Evolutionary conservation across 2,113 vertebrate genomes (phyloP).

Genomic region (Platichthys stellatus): DNA sequence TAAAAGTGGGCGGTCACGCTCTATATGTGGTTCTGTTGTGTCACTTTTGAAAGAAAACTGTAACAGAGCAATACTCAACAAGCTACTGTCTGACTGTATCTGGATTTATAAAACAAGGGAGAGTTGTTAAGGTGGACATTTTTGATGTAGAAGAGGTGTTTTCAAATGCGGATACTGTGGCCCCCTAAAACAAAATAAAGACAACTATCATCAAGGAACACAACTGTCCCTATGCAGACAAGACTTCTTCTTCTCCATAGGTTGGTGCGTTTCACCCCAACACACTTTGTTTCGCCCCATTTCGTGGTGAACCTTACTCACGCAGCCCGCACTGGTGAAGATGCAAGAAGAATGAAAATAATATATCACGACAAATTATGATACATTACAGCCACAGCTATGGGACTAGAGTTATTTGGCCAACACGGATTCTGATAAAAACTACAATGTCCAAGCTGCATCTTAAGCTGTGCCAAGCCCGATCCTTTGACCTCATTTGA

Average conservation of each 20-base stretch:
- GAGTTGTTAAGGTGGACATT: too few species aligned
- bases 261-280: not conserved
- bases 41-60: too few species aligned
- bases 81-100: too few species aligned
- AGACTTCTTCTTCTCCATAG: not conserved
- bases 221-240: not conserved
- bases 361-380: slow-evolving; percentile 33
- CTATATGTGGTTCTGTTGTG: too few species aligned
- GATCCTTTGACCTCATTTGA: slow-evolving; percentile 67
- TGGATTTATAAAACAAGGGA: too few species aligned
- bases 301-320: not conserved
- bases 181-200: too few species aligned
- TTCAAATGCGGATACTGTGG: too few species aligned
- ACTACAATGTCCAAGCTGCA: slow-evolving; percentile 52
- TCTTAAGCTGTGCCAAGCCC: slow-evolving; percentile 52
- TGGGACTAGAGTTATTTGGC: slow-evolving; percentile 43
- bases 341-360: not conserved
- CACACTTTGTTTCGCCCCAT: not conserved
- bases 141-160: too few species aligned
- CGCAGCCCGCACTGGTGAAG: not conserved
- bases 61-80: too few species aligned
- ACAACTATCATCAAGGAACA: not conserved
- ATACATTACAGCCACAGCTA: slow-evolving; percentile 40
- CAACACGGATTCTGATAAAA: slow-evolving; percentile 27
- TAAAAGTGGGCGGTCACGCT: too few species aligned